Conservation (phyloP, 1,140 invertebrate genomes). For the Cotesia chilonis region DNA sequence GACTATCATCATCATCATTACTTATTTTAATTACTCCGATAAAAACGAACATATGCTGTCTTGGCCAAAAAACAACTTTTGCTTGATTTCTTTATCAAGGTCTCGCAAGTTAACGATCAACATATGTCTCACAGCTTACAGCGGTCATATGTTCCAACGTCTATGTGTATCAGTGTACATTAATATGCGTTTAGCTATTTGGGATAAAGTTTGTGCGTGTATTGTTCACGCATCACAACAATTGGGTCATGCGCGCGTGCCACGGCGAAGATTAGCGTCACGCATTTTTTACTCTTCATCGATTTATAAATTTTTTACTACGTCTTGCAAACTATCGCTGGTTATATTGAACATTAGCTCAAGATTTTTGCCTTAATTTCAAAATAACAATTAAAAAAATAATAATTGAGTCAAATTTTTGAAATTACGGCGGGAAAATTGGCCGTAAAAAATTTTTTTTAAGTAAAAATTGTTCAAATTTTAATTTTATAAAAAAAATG, state of each 20-base stretch:
- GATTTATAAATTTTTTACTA: not conserved
- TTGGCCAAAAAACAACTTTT: not conserved
- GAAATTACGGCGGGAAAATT: too few relatives aligned
- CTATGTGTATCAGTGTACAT: not conserved
- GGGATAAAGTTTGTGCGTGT: not conserved
- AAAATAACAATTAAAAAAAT: too few relatives aligned
- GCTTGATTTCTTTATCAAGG: conserved; percentile 11
- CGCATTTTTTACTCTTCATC: conserved; percentile 9
- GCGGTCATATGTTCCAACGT: not conserved
- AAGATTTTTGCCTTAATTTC: too few relatives aligned
- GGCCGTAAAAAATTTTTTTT: too few relatives aligned
- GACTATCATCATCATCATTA: too few relatives aligned
- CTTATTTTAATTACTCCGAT: too few relatives aligned
- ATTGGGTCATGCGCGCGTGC: conserved; percentile 29
- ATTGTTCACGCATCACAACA: conserved; percentile 23
- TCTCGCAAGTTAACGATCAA: not conserved
- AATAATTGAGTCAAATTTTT: too few relatives aligned
- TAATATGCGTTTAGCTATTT: not conserved
- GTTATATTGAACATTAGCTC: too few relatives aligned
- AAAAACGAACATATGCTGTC: too few relatives aligned
- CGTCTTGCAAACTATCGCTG: too few relatives aligned
- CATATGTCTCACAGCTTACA: not conserved
- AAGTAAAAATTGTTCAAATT: too few relatives aligned
- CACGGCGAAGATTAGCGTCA: not conserved
- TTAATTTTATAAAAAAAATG: too few relatives aligned